These are phyloP conservation scores for Brenthis ino DNA, from an alignment of 2,888 invertebrate species.

Conservation along the genomic window DNA sequence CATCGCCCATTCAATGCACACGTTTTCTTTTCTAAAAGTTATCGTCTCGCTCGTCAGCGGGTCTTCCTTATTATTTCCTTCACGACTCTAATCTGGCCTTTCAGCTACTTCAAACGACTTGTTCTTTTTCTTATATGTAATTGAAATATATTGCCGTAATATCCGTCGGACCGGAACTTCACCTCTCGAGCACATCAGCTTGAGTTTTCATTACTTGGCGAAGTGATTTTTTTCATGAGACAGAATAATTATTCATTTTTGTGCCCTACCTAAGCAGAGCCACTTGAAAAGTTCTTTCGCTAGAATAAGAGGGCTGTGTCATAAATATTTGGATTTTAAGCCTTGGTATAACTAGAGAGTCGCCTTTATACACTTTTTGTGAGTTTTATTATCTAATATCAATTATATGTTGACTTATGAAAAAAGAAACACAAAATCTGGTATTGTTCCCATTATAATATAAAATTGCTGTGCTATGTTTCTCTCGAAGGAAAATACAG, in stretches of 20 bases:
- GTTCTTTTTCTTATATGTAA: conserved; percentile 82
- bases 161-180: conserved; percentile 76
- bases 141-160: conserved; percentile 83
- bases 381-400: neutral
- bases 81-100: conserved; percentile 78
- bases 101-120: conserved; percentile 81
- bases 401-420: neutral
- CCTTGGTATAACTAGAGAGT: conserved; percentile 29
- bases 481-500: too few species aligned
- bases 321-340: conserved; percentile 50
- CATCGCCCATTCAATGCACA: conserved; percentile 46
- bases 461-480: too few species aligned
- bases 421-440: too few species aligned
- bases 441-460: too few species aligned
- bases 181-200: conserved; percentile 77
- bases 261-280: conserved; percentile 58
- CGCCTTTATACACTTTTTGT: conserved; percentile 16
- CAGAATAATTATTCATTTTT: conserved; percentile 80
- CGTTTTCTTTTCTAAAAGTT: conserved; percentile 71
- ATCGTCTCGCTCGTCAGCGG: conserved; percentile 72
- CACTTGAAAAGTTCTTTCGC: conserved; percentile 63
- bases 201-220: conserved; percentile 78
- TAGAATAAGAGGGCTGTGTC: conserved; percentile 36
- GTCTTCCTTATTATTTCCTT: conserved; percentile 76
- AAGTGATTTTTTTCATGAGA: conserved; percentile 78